These are phyloP conservation scores for Tragulus kanchil DNA, from an alignment of 2,113 vertebrate species.

Conservation along the genomic window DNA sequence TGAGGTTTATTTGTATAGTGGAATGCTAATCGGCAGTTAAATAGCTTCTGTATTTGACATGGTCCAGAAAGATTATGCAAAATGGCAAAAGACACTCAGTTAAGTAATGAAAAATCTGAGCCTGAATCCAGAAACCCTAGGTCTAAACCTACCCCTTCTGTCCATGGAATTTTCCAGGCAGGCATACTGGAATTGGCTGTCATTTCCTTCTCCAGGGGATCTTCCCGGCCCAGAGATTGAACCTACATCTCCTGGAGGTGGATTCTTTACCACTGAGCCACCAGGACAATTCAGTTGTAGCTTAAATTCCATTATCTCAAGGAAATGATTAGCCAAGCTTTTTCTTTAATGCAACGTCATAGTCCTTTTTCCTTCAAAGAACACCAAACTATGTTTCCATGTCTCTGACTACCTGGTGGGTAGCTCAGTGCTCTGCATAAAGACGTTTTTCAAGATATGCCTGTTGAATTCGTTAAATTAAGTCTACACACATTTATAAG, in stretches of 20 bases:
- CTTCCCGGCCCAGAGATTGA: too few species aligned
- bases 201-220: too few species aligned
- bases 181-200: too few species aligned
- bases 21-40: not conserved
- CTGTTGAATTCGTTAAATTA: constrained; percentile 19
- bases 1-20: not conserved
- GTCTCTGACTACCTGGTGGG: not conserved
- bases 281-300: not conserved
- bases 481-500: not conserved
- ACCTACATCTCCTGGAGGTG: too few species aligned
- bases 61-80: not conserved
- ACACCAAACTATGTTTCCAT: constrained; percentile 21
- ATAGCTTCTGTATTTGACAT: not conserved
- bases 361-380: not conserved
- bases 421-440: not conserved
- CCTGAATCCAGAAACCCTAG: not conserved
- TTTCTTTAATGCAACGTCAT: not conserved
- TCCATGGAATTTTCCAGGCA: too few species aligned
- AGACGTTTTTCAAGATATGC: not conserved
- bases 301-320: not conserved
- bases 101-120: not conserved
- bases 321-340: constrained; percentile 12
- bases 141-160: not conserved
- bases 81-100: not conserved
- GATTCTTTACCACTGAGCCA: not conserved